phyloP scores from a whole-genome alignment of 1,140 invertebrate genomes.

The Caerostris extrusa region DNA sequence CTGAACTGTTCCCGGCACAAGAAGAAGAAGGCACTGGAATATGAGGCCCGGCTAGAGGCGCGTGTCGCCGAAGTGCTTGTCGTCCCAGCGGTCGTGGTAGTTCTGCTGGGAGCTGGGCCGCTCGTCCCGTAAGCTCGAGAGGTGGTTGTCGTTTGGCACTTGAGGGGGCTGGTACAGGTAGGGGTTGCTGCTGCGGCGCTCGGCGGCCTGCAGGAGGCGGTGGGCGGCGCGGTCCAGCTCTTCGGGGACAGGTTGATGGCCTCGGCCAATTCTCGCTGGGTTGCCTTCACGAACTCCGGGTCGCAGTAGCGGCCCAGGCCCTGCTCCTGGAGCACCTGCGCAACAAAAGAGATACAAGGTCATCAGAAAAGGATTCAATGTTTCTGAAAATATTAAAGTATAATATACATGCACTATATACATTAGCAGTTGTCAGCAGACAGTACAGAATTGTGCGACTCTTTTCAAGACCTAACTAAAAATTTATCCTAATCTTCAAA shows the following conservation, averaged over 20 bases:
- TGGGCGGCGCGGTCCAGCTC: conserved; percentile 95
- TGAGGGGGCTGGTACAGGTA: conserved; percentile 52
- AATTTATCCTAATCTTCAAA: too few species aligned
- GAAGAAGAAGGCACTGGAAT: conserved; percentile 29
- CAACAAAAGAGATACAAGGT: neutral
- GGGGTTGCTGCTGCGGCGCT: conserved; percentile 48
- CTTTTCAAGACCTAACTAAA: too few species aligned
- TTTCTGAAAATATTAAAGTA: too few species aligned
- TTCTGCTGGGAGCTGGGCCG: conserved; percentile 49
- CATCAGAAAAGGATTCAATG: too few species aligned
- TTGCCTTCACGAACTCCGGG: conserved; percentile 94
- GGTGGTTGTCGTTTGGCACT: conserved; percentile 29
- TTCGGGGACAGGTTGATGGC: conserved; percentile 96
- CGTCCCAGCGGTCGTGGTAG: conserved; percentile 21
- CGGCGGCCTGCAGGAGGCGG: conserved; percentile 83
- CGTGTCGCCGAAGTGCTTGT: neutral
- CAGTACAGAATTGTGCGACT: too few species aligned
- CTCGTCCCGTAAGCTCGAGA: conserved; percentile 56
- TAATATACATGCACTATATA: too few species aligned
- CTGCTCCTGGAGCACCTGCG: conserved; percentile 86
- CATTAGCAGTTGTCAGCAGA: too few species aligned
- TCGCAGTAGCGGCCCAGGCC: conserved; percentile 96
- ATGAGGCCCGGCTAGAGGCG: neutral
- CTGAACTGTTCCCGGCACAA: neutral
- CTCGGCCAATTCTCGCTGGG: conserved; percentile 96